phyloP scores from a whole-genome alignment of 2,888 invertebrate genomes.

The Synergus japonicus region DNA sequence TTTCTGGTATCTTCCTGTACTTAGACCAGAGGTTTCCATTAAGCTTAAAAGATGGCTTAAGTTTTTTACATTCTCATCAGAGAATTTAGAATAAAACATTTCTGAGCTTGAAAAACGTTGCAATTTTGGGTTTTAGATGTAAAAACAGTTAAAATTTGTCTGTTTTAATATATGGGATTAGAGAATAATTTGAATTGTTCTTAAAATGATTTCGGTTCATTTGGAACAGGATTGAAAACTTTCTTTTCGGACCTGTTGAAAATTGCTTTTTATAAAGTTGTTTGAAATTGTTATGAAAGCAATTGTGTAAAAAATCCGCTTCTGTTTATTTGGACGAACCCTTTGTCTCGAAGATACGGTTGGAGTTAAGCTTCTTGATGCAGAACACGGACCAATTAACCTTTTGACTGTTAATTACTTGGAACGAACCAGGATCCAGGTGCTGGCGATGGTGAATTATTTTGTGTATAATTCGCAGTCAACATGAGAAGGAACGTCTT shows the following conservation, averaged over 20 bases:
- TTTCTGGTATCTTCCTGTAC: no score
- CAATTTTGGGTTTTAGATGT: background rate
- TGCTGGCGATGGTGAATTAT: constrained; percentile 17
- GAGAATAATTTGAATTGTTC: background rate
- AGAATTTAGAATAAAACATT: background rate
- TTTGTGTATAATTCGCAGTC: background rate
- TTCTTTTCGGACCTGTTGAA: background rate
- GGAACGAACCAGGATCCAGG: constrained; percentile 25
- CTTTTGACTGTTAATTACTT: constrained; percentile 30
- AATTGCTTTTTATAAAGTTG: no score
- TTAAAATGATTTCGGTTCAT: background rate
- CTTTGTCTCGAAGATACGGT: constrained; percentile 6
- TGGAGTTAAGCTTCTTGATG: background rate
- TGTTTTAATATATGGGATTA: no score
- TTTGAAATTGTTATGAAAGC: background rate
- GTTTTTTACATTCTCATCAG: no score
- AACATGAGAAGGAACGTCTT: constrained; percentile 18
- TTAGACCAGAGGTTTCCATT: no score
- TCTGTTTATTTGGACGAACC: background rate
- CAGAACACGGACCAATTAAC: constrained; percentile 36
- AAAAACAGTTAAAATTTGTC: background rate
- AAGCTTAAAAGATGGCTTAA: no score
- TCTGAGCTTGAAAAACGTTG: background rate
- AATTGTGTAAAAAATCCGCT: background rate
- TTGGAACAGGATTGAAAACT: background rate